Evolutionary conservation across 2,113 vertebrate species (phyloP).

Genomic region (Spizaetus ornatus): DNA sequence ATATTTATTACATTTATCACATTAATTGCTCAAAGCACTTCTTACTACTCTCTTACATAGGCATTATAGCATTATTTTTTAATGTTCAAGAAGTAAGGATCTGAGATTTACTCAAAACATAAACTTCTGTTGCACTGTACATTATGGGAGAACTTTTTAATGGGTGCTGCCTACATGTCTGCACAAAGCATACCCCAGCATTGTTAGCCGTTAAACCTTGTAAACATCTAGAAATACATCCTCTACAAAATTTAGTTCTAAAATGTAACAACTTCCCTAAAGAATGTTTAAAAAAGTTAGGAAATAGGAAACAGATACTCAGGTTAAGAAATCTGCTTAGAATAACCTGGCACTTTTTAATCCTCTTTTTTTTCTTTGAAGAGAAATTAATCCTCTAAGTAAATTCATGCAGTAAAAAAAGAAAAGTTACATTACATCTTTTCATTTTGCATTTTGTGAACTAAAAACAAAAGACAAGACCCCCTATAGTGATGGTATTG

Average conservation of each 20-base stretch:
- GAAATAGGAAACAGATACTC: not conserved
- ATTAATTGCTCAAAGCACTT: not conserved
- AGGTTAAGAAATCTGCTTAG: not conserved
- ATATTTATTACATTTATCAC: not conserved
- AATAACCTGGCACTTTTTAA: not conserved
- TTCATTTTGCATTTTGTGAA: not conserved
- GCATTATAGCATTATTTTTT: not conserved
- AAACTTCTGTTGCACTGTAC: not conserved
- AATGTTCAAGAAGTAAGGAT: not conserved
- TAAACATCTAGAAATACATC: not conserved
- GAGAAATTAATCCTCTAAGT: not conserved
- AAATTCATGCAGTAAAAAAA: not conserved
- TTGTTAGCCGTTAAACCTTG: not conserved
- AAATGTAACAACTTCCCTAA: not conserved
- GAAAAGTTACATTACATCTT: not conserved
- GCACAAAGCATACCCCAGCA: not conserved
- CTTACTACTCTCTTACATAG: not conserved
- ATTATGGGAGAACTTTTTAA: not conserved
- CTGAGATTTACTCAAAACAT: not conserved
- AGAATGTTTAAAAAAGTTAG: not conserved
- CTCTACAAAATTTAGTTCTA: not conserved
- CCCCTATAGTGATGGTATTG: rapidly evolving
- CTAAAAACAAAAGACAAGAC: not conserved
- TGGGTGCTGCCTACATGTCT: not conserved
- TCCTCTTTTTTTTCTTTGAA: not conserved